Evolutionary conservation across 2,797 vertebrate species (phyloP).

Genomic region (Merluccius polli): DNA sequence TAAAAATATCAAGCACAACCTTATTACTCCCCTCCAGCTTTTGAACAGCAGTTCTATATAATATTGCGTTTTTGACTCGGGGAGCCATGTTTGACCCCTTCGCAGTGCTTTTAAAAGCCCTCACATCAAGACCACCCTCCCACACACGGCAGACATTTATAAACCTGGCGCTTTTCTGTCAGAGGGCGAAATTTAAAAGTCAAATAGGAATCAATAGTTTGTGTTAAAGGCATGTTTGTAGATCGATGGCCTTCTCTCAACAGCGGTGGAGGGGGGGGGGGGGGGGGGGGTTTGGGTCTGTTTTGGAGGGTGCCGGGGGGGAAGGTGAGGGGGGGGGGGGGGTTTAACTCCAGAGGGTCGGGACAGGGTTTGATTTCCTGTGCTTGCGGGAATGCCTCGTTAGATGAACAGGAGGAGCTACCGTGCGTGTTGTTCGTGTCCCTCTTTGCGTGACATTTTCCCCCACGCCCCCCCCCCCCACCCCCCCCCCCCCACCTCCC

Average conservation of each 20-base stretch:
- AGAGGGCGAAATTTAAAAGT: slow-evolving; percentile 71
- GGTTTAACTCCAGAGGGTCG: no score
- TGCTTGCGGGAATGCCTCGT: not conserved
- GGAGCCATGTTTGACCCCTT: slow-evolving; percentile 27
- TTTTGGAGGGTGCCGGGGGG: no score
- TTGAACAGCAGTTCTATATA: not conserved
- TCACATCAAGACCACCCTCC: slow-evolving; percentile 52
- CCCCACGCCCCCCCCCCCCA: not conserved
- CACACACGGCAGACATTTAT: slow-evolving; percentile 42
- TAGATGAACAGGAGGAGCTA: slow-evolving; percentile 16
- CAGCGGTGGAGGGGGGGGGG: not conserved
- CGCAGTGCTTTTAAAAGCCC: slow-evolving; percentile 24
- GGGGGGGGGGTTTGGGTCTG: no score
- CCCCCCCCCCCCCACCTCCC: not conserved
- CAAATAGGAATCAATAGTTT: slow-evolving; percentile 69
- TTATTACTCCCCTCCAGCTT: not conserved
- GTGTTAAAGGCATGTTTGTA: slow-evolving; percentile 63
- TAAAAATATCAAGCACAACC: not conserved
- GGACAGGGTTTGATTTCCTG: not conserved
- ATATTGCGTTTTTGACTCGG: slow-evolving; percentile 7
- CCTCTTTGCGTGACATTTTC: slow-evolving; percentile 10
- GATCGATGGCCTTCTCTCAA: slow-evolving; percentile 36
- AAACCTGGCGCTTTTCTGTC: slow-evolving; percentile 51
- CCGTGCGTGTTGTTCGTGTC: not conserved
- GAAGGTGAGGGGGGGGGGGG: no score